Evolutionary conservation across 2,888 invertebrate species (phyloP).

Genomic region (Chymomyza caudatula): DNA sequence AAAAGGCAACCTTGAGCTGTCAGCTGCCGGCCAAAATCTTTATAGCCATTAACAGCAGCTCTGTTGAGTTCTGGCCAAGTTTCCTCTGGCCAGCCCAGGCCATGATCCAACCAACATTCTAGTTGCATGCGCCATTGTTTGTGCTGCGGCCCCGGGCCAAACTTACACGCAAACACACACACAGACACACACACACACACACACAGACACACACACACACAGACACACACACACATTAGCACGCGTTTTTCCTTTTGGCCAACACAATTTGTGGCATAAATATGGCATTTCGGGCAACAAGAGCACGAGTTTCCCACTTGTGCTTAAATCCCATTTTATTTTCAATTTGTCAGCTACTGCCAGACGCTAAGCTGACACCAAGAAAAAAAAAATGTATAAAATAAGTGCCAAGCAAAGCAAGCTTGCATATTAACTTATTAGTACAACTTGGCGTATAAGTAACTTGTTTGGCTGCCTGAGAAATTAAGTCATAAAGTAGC

Average conservation of each 20-base stretch:
- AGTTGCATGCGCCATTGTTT: background rate
- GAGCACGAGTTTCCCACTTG: constrained; percentile 41
- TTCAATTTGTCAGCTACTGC: constrained; percentile 57
- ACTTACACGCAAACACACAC: background rate
- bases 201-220: background rate
- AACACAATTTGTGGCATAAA: background rate
- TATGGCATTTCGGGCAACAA: background rate
- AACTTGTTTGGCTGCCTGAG: constrained; percentile 35
- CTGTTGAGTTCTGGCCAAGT: background rate
- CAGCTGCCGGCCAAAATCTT: constrained; percentile 27
- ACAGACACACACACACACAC: constrained; percentile 2
- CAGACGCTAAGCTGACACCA: constrained; percentile 40
- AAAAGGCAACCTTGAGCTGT: constrained; percentile 38
- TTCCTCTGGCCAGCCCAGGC: background rate
- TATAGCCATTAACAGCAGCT: constrained; percentile 21
- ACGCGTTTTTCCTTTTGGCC: background rate
- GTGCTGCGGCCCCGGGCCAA: background rate
- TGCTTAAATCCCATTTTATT: constrained; percentile 65
- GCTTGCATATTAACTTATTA: constrained; percentile 59
- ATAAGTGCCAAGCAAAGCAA: constrained; percentile 2
- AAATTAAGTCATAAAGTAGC: constrained; percentile 20
- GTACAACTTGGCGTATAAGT: constrained; percentile 56
- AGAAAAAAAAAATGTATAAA: background rate
- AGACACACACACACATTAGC: background rate
- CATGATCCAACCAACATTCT: background rate